Evolutionary conservation across 1,140 invertebrate species (phyloP), one percentile per base, ranked within the genome.

Genomic region (Phthorimaea operculella): DNA sequence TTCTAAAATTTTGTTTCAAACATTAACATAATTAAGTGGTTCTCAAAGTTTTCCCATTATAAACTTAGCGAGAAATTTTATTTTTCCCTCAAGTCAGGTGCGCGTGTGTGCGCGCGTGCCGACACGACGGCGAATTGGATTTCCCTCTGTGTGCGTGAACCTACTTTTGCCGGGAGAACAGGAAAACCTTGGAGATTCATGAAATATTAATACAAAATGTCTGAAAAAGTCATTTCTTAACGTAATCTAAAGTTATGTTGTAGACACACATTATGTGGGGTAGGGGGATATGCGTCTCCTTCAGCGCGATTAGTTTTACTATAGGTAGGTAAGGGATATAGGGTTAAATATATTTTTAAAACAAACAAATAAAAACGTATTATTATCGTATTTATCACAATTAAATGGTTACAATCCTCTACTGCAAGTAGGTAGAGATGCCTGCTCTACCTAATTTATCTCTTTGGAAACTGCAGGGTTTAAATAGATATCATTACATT

Each of bases 31-130:
- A 83, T 85, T 85, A 85, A 85, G 82, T 85, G 79, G 82, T 83
- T 85, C 79, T 83, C 82, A 85, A 85, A 85, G 79, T 85, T 85
- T 85, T 85, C 82, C 82, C 82, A 85, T 85, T 85, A 85, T 85
- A 85, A 85, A 85, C 82, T 85, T 85, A 85, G 79, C 79, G 79
- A 85, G 82, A 85, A 83, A 83, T 85, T 85, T 85, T 85, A 85
- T 85, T 85, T 85, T 85, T 83, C 79, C 82, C 82, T 83, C 79
- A 82, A 85, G 82, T 82, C 78, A 81, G 60, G 62, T 70, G 74
- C 68, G 63, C 49, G 59, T 73, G 82, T 85, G 82, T 82, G 82
- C 77, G 82, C 59, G 68, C 71, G 72, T 85, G 64, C 62, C 64
- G 53, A 82, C 82, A 68, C 68, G 57, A 66, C 73, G 64, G 79